phyloP scores from a whole-genome alignment of 2,888 invertebrate genomes.

The Atherix ibis region DNA sequence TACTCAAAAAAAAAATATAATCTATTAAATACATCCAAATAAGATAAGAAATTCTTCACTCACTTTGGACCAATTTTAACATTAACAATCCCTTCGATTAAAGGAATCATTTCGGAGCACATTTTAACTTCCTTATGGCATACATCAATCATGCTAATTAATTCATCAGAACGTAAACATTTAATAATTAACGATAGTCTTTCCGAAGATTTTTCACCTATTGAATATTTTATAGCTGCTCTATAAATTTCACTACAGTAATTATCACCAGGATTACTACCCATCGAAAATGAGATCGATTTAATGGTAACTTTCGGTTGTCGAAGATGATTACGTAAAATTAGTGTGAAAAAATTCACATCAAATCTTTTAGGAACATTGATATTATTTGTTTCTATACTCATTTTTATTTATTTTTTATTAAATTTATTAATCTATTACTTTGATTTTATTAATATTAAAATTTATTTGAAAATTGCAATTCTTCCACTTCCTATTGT shows the following conservation, averaged over 20 bases:
- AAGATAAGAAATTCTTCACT: background rate
- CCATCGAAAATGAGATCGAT: conserved; percentile 17
- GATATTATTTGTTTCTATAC: background rate
- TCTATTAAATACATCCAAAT: too few species aligned
- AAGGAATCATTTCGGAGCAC: conserved; percentile 14
- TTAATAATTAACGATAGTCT: conserved; percentile 11
- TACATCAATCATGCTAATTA: conserved; percentile 12
- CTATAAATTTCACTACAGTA: conserved; percentile 9
- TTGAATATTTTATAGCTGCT: conserved; percentile 2
- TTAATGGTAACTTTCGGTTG: conserved; percentile 13
- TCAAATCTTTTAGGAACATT: background rate
- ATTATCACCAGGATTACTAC: conserved; percentile 7
- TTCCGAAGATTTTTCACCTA: conserved; percentile 4
- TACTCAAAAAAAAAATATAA: background rate
- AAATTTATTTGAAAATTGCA: too few species aligned
- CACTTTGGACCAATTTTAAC: conserved; percentile 11
- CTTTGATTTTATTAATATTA: too few species aligned
- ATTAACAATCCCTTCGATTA: conserved; percentile 10
- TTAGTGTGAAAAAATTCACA: background rate
- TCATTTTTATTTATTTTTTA: too few species aligned
- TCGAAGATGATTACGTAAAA: background rate
- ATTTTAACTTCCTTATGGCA: conserved; percentile 15
- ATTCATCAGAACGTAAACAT: conserved; percentile 9
- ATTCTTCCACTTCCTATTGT: too few species aligned
- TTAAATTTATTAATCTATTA: too few species aligned